These are phyloP conservation scores for Ochropacha duplaris DNA, from an alignment of 2,888 invertebrate species.

Conservation along the genomic window DNA sequence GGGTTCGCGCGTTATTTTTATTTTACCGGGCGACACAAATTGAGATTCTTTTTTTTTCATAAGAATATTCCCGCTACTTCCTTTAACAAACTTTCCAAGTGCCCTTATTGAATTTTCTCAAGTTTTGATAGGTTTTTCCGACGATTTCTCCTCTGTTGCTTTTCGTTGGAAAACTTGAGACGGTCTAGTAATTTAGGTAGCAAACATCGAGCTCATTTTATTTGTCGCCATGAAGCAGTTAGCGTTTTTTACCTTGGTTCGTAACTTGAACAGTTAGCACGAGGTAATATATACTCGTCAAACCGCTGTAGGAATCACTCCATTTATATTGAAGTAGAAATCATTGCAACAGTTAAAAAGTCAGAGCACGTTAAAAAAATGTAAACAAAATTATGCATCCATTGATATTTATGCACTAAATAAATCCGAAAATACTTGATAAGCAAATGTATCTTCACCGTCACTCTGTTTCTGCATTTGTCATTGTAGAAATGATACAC, in stretches of 20 bases:
- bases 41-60: slow-evolving; percentile 69
- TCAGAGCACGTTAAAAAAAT: neutral
- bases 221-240: slow-evolving; percentile 30
- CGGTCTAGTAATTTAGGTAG: slow-evolving; percentile 65
- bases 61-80: slow-evolving; percentile 75
- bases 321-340: neutral
- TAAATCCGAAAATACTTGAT: neutral
- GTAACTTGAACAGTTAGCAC: neutral
- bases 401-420: neutral
- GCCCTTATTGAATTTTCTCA: slow-evolving; percentile 82
- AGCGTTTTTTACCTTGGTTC: neutral
- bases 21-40: slow-evolving; percentile 71
- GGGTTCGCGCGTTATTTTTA: slow-evolving; percentile 57
- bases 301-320: neutral
- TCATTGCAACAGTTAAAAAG: neutral
- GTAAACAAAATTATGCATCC: neutral
- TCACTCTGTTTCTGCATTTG: slow-evolving; percentile 51
- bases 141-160: slow-evolving; percentile 72
- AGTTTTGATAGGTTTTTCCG: slow-evolving; percentile 82
- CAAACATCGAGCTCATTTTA: slow-evolving; percentile 41
- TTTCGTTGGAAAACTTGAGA: slow-evolving; percentile 57
- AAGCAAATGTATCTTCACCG: neutral
- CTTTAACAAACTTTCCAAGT: slow-evolving; percentile 79
- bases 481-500: slow-evolving; percentile 59
- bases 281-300: neutral